Evolutionary conservation across 2,113 vertebrate genomes (phyloP).

Genomic region (Atlantisia rogersi): DNA sequence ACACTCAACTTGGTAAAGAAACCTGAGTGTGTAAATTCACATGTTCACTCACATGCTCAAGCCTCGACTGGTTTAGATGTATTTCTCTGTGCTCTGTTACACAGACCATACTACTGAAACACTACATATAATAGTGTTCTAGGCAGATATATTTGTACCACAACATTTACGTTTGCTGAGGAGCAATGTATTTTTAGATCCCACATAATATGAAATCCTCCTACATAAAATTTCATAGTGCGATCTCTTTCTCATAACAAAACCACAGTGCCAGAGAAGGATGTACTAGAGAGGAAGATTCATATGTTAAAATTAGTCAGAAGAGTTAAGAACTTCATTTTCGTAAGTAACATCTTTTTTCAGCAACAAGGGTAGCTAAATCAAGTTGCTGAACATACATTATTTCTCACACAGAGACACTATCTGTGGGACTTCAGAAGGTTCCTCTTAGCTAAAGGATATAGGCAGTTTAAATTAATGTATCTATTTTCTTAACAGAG

Average conservation of each 20-base stretch:
- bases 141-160: background rate
- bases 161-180: background rate
- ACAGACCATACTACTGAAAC: background rate
- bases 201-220: background rate
- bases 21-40: background rate
- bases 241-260: background rate
- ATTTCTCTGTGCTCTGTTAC: background rate
- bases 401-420: background rate
- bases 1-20: background rate
- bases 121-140: background rate
- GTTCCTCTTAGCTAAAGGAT: background rate
- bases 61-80: background rate
- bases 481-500: background rate
- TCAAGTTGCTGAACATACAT: background rate
- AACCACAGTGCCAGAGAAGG: background rate
- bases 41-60: background rate
- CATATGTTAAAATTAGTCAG: background rate
- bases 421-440: background rate
- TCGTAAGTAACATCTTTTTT: background rate
- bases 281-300: background rate
- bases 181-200: background rate
- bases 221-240: background rate
- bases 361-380: background rate
- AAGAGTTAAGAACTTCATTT: background rate
- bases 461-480: background rate